phyloP scores from a whole-genome alignment of 2,113 vertebrate species.

The Aplodontia rufa region DNA sequence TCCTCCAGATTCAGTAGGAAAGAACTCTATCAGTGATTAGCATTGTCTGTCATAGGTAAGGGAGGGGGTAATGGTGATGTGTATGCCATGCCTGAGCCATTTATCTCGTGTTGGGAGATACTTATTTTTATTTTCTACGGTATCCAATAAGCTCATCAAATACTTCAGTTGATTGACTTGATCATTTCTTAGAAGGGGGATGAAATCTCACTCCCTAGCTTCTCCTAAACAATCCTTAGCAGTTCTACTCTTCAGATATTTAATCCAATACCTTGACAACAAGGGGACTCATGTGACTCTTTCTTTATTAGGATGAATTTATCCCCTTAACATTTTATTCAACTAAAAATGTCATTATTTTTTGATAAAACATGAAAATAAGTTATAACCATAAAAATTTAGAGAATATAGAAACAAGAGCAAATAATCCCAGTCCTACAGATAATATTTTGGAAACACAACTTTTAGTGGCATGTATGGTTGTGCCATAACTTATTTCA shows the following conservation, averaged over 20 bases:
- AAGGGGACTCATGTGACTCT: not conserved
- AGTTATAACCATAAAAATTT: not conserved
- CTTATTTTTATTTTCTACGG: conserved; percentile 6
- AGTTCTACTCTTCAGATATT: not conserved
- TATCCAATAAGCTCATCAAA: not conserved
- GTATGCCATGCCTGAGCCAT: not conserved
- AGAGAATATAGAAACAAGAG: not conserved
- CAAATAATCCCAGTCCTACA: not conserved
- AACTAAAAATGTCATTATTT: conserved; percentile 21
- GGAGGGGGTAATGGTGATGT: not conserved
- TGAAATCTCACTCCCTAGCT: not conserved
- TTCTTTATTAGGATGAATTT: conserved; percentile 3
- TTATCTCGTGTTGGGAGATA: not conserved
- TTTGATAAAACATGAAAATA: conserved; percentile 25
- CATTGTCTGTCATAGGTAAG: not conserved
- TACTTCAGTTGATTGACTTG: not conserved
- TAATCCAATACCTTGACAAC: not conserved
- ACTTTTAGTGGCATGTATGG: not conserved
- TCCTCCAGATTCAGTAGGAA: not conserved
- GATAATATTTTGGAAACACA: not conserved
- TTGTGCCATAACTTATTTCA: not conserved
- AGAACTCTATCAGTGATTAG: conserved; percentile 34
- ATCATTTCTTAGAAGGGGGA: not conserved
- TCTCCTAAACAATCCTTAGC: not conserved
- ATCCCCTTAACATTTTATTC: not conserved